Evolutionary conservation across 2,797 vertebrate genomes (phyloP), one percentile per base, ranked within the genome.

Genomic region (Valencia hispanica): DNA sequence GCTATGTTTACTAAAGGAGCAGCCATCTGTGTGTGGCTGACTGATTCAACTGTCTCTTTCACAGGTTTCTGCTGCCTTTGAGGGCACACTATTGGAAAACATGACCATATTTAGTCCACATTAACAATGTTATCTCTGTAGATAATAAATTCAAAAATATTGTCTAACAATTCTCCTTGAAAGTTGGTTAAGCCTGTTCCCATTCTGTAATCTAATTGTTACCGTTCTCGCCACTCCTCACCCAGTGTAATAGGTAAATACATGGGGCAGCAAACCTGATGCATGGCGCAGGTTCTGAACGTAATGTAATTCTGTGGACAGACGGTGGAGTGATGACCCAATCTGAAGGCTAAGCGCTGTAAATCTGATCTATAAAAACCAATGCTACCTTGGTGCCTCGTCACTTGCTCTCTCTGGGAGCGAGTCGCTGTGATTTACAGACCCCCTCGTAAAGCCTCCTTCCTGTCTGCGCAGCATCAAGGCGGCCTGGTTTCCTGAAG

Each of bases 241-340:
- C 75, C 70, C 74, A 11, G 80, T 70, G 63, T 88, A 88, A 79
- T 71, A 86, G 79, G 83, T 78, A 76, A 79, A 87, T 79, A 72
- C 83, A 90, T 81, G 12, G 84, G 34, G 82, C 85, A 88, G 86
- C 92, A 88, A 93, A 91, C 73, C 79, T 92, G 90, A 91, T 82
- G 74, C 84, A 93, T 87, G 69, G 43, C 51, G 86, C 86, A 80
- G 86, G 50, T 85, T 88, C 74, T 48, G 75, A 36, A 84, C 71
- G 69, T 94, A 94, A 95, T 92, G 88, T 81, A 88, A 94, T 95
- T 89, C 79, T 41, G 43, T 51, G 77, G 89, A 88, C 88, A 86
- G 86, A 81, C 74, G 73, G 43, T 74, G 93, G 93, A 95, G 83
- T 87, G 79, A 95, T 92, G 90, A 79, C 81, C 86, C 89, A 88